Evolutionary conservation across 2,113 vertebrate genomes (phyloP), one percentile per base, ranked within the genome.

Genomic region (Scopus umbretta): DNA sequence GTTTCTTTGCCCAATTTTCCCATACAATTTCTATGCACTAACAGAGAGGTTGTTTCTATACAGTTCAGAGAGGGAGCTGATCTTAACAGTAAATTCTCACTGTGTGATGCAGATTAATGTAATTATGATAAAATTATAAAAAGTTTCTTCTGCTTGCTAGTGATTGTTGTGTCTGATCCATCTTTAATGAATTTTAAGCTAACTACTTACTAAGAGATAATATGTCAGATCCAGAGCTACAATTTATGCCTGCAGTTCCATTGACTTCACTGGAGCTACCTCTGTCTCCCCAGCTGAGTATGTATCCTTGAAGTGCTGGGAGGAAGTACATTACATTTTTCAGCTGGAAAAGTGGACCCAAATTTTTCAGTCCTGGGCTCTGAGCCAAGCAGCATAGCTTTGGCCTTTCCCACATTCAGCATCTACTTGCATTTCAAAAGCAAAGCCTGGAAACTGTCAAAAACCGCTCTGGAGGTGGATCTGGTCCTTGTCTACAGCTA

Each of bases 361-460:
- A 80, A 65, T 96, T 92, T 96, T 90, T 96, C 71, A 92, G 86
- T 67, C 53, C 95, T 95, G 96, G 97, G 96, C 94, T 93, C 50
- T 81, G 83, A 94, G 97, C 97, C 97, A 97, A 97, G 63, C 16
- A 73, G 52, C 93, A 95, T 93, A 93, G 72, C 86, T 94, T 95
- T 74, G 96, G 78, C 58, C 73, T 97, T 98, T 98, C 97, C 97
- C 97, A 98, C 96, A 97, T 95, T 94, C 79, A 90, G 42, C 92
- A 63, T 95, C 58, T 89, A 89, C 94, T 92, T 95, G 66, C 81
- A n/a, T 91, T 97, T 97, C 94, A 92, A 96, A 55, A 94, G 84
- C 74, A 90, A 94, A 95, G 95, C 81, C 97, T 98, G 97, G 96
- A 98, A 96, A 96, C 62, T 93, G 95, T 97, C 96, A 97, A 78